These are phyloP conservation scores for Dallia pectoralis DNA, from an alignment of 2,797 vertebrate species.

Conservation along the genomic window DNA sequence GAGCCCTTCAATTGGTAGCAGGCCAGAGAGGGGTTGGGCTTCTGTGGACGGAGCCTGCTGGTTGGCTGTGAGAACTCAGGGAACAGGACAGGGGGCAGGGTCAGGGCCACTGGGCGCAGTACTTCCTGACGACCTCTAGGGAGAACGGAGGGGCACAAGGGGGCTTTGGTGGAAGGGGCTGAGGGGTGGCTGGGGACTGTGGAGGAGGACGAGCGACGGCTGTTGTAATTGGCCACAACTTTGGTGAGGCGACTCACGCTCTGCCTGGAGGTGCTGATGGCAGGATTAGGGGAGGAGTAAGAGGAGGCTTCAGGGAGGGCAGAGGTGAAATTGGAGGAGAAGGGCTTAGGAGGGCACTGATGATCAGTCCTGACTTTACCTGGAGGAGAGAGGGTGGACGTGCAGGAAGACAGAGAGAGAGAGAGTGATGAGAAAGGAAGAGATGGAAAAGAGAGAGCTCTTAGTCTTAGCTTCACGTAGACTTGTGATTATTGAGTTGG, in stretches of 20 bases:
- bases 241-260: background rate
- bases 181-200: slow-evolving; percentile 11
- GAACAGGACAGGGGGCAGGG: slow-evolving; percentile 68
- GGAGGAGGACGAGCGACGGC: background rate
- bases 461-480: background rate
- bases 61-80: slow-evolving; percentile 43
- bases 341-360: slow-evolving; percentile 25
- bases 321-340: slow-evolving; percentile 13
- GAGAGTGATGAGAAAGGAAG: background rate
- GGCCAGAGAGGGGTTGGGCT: slow-evolving; percentile 14
- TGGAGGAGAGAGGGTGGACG: slow-evolving; percentile 34
- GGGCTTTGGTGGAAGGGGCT: slow-evolving; percentile 8
- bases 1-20: slow-evolving; percentile 46
- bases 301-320: background rate
- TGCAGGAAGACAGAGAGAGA: background rate
- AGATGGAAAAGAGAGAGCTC: background rate
- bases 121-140: slow-evolving; percentile 51
- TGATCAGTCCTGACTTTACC: slow-evolving; percentile 44
- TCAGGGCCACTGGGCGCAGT: slow-evolving; percentile 67
- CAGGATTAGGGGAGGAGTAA: background rate
- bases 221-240: background rate
- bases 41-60: slow-evolving; percentile 9
- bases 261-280: background rate
- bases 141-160: background rate
- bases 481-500: background rate